Evolutionary conservation across 2,888 invertebrate genomes (phyloP).

Genomic region (Trisateles emortualis): DNA sequence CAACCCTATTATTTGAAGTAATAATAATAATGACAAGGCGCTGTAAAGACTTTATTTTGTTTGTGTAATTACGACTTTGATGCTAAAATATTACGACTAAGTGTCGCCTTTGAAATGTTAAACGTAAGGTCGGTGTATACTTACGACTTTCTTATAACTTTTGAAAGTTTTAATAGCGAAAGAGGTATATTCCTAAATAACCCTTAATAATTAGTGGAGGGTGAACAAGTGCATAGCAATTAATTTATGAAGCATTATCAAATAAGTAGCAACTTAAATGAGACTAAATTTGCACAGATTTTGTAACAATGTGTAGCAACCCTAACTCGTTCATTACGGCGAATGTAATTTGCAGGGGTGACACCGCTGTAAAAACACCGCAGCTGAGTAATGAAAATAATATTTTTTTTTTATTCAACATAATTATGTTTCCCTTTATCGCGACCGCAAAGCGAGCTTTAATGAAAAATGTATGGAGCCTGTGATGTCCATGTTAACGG

Average conservation of each 20-base stretch:
- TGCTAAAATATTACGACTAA: slow-evolving; percentile 50
- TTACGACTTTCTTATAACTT: too few species aligned
- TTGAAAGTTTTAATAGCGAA: too few species aligned
- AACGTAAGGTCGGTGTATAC: slow-evolving; percentile 17
- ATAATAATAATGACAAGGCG: slow-evolving; percentile 42
- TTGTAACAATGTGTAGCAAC: neutral
- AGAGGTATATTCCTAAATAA: too few species aligned
- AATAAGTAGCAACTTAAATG: neutral
- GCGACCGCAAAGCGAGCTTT: slow-evolving; percentile 17
- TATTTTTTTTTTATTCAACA: slow-evolving; percentile 33
- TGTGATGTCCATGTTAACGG: slow-evolving; percentile 11
- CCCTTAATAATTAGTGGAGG: too few species aligned
- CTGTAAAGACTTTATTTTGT: slow-evolving; percentile 36
- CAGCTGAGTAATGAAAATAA: slow-evolving; percentile 39
- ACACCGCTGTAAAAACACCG: slow-evolving; percentile 32
- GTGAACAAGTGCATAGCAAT: too few species aligned
- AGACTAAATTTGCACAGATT: too few species aligned
- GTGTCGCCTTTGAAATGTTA: slow-evolving; percentile 21
- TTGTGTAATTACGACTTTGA: slow-evolving; percentile 47
- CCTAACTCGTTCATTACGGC: slow-evolving; percentile 40
- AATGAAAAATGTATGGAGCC: slow-evolving; percentile 35
- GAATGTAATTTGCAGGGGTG: slow-evolving; percentile 42
- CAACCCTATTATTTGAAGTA: slow-evolving; percentile 36
- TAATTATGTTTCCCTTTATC: slow-evolving; percentile 36
- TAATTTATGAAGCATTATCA: too few species aligned